Evolutionary conservation across 2,888 invertebrate genomes (phyloP).

Genomic region (Pherbina coryleti): DNA sequence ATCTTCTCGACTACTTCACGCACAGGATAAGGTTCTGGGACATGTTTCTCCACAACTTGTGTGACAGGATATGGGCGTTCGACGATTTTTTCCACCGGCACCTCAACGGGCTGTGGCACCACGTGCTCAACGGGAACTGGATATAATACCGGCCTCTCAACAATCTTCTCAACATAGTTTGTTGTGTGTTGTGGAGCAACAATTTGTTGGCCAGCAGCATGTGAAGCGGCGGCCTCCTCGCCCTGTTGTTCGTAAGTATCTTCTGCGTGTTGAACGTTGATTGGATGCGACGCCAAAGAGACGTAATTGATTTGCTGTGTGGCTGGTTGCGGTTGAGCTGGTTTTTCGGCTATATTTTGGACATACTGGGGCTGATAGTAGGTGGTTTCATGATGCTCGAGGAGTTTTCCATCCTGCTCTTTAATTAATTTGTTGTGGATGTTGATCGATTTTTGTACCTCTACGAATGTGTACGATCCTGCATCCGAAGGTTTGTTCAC

Average conservation of each 20-base stretch:
- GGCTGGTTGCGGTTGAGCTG: neutral
- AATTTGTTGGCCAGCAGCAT: conserved; percentile 7
- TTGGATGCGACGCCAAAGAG: conserved; percentile 58
- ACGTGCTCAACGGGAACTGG: conserved; percentile 61
- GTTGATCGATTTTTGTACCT: conserved; percentile 76
- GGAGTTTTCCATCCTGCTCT: conserved; percentile 61
- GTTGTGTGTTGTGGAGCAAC: neutral
- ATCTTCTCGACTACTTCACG: conserved; percentile 64
- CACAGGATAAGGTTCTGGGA: conserved; percentile 69
- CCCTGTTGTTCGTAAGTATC: conserved; percentile 55
- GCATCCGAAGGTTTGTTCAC: conserved; percentile 62
- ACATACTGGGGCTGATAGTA: conserved; percentile 54
- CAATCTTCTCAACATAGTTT: neutral
- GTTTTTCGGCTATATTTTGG: conserved; percentile 21
- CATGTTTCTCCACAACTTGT: conserved; percentile 71
- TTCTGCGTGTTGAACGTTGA: conserved; percentile 55
- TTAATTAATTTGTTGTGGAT: conserved; percentile 68
- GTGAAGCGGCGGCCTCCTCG: conserved; percentile 45
- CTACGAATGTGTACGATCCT: conserved; percentile 72
- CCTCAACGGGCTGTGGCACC: conserved; percentile 70
- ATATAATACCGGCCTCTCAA: neutral
- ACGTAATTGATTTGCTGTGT: conserved; percentile 47
- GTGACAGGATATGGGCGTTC: conserved; percentile 56
- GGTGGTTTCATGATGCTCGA: conserved; percentile 66
- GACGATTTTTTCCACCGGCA: conserved; percentile 71